A percentile compares a stretch with the other conserved stretches of the same genome.
Evolutionary conservation across 2,113 vertebrate species (phyloP).

Genomic region (Pachypanchax playfairii): DNA sequence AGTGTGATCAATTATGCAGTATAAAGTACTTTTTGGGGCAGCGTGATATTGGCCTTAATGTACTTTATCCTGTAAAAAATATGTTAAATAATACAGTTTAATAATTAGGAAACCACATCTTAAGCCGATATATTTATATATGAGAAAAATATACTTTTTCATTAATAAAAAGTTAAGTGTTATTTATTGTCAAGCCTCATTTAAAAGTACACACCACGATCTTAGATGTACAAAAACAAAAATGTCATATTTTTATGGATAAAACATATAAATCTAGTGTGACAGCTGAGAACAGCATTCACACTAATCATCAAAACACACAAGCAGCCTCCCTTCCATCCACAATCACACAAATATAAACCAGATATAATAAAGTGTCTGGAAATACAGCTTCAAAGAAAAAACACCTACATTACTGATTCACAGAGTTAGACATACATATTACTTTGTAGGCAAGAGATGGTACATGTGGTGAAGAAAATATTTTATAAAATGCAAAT

Average conservation of each 20-base stretch:
- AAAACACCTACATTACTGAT: no score
- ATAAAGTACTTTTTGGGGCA: slow-evolving; percentile 38
- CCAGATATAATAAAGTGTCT: no score
- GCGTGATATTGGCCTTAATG: slow-evolving; percentile 24
- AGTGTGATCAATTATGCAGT: no score
- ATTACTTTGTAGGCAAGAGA: no score
- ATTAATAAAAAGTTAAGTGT: slow-evolving; percentile 19
- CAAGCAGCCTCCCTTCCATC: no score
- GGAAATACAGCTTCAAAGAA: no score
- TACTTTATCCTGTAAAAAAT: slow-evolving; percentile 6
- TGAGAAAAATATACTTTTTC: not conserved
- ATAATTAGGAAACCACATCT: not conserved
- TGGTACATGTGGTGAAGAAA: no score
- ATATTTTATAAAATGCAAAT: no score
- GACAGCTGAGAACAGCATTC: no score
- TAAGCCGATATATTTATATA: not conserved
- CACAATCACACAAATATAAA: no score
- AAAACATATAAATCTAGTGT: slow-evolving; percentile 6
- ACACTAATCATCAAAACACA: no score
- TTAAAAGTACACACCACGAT: slow-evolving; percentile 37
- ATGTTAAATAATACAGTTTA: slow-evolving; percentile 16
- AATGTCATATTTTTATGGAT: slow-evolving; percentile 53
- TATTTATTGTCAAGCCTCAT: slow-evolving; percentile 23
- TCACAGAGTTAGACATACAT: no score
- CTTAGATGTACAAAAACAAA: slow-evolving; percentile 73